Conservation (phyloP, 1,140 invertebrate genomes). For the Ericerus pela region DNA sequence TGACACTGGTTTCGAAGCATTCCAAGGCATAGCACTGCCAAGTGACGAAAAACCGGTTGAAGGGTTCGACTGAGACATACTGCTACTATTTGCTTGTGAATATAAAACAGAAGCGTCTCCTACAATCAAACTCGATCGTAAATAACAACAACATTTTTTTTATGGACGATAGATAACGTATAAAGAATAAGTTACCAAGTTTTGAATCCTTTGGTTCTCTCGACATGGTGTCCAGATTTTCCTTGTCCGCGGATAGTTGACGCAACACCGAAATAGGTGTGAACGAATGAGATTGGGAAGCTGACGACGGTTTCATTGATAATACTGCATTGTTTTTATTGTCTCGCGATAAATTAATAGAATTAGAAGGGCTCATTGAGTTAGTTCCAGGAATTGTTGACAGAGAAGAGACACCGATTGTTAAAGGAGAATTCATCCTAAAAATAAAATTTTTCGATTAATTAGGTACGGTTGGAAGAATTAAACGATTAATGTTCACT, state of each 20-base stretch:
- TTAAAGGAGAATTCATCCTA: background rate
- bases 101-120: no score
- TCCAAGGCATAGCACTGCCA: no score
- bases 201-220: background rate
- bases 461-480: background rate
- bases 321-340: background rate
- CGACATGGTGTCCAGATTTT: background rate
- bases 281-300: background rate
- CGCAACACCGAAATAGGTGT: background rate
- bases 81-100: no score
- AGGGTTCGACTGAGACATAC: no score
- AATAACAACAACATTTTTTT: no score
- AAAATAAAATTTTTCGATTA: background rate
- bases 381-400: background rate
- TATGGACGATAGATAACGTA: no score
- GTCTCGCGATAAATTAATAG: background rate
- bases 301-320: background rate
- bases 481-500: background rate
- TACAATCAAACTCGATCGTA: no score
- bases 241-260: background rate
- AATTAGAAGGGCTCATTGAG: background rate
- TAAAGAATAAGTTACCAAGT: no score
- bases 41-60: no score
- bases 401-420: background rate
- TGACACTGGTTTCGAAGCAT: no score